Conservation (phyloP, 2,797 vertebrate genomes). For the Lacerta viridis region DNA sequence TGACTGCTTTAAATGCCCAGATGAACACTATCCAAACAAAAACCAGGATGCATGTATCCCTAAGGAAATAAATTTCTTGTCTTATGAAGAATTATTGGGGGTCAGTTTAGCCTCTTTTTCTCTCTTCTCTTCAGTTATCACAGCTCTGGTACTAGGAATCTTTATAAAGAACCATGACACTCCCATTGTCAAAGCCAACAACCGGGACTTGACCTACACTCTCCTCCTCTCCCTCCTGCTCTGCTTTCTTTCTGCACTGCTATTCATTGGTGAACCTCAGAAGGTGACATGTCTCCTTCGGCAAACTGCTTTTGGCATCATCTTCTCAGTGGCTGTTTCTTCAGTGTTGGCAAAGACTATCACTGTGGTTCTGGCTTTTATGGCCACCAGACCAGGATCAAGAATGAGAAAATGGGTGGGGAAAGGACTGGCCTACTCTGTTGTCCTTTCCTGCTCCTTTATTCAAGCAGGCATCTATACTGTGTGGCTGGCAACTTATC, state of each 20-base stretch:
- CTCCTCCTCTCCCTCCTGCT: neutral
- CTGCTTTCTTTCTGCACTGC: neutral
- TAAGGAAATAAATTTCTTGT: neutral
- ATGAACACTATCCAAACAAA: neutral
- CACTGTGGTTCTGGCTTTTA: neutral
- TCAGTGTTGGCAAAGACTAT: neutral
- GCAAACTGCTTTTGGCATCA: neutral
- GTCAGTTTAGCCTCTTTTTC: neutral
- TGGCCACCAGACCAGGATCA: neutral
- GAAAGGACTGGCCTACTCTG: neutral
- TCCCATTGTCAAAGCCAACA: slow-evolving; percentile 1
- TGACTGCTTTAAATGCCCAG: neutral
- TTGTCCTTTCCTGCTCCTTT: neutral
- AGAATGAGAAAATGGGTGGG: neutral
- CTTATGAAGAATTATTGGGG: neutral
- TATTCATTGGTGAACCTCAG: neutral
- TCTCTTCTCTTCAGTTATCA: neutral
- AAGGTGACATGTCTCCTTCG: neutral
- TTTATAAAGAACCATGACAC: neutral
- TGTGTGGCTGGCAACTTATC: neutral
- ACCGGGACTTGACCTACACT: neutral
- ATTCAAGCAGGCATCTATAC: neutral
- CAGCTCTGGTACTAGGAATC: neutral
- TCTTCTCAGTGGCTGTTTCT: slow-evolving; percentile 5
- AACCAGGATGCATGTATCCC: neutral